Evolutionary conservation across 2,113 vertebrate species (phyloP).

Genomic region (Oplegnathus fasciatus): DNA sequence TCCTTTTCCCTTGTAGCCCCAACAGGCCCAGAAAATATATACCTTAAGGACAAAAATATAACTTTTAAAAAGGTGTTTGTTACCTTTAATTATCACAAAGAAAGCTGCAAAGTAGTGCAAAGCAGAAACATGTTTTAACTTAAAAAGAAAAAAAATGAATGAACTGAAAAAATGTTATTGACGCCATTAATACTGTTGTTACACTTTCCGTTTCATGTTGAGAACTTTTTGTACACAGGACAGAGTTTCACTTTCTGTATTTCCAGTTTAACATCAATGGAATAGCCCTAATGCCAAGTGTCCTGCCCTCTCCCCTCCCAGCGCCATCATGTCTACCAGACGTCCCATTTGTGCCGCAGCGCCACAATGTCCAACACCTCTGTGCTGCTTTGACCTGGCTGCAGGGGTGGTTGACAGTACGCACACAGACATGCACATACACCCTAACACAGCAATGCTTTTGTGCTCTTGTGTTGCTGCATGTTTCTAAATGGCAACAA

Average conservation of each 20-base stretch:
- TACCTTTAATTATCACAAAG: background rate
- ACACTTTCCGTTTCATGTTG: background rate
- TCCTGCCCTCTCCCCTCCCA: constrained; percentile 17
- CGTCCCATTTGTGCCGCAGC: constrained; percentile 43
- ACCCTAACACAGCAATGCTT: background rate
- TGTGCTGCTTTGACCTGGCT: constrained; percentile 53
- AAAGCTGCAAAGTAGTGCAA: background rate
- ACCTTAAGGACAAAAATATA: background rate
- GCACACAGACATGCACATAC: background rate
- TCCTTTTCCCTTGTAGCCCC: background rate
- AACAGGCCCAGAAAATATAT: background rate
- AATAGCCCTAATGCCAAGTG: background rate
- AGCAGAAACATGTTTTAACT: background rate
- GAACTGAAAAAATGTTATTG: no score
- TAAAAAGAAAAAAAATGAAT: background rate
- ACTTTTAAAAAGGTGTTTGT: background rate
- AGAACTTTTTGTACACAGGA: background rate
- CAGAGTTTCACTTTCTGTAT: background rate
- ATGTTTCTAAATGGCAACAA: background rate
- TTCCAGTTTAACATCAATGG: background rate
- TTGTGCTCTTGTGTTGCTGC: background rate
- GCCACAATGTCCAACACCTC: constrained; percentile 61
- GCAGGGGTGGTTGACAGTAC: background rate
- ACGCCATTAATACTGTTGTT: background rate
- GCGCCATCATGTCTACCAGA: constrained; percentile 55